These are phyloP conservation scores for Donacobius atricapilla DNA, from an alignment of 2,113 vertebrate species.

Conservation along the genomic window DNA sequence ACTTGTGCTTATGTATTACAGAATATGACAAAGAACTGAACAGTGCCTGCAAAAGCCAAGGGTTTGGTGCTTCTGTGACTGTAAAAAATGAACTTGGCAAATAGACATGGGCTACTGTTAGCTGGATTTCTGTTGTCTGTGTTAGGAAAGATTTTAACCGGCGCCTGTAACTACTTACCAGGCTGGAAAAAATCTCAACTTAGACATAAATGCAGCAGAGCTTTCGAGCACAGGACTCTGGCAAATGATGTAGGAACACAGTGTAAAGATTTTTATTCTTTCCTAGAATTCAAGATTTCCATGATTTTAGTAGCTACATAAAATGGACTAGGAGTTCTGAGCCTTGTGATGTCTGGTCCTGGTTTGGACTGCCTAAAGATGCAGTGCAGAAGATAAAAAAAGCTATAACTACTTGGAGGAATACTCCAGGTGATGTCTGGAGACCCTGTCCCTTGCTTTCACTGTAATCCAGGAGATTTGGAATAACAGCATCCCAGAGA, in stretches of 20 bases:
- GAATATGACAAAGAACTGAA: neutral
- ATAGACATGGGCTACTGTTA: constrained; percentile 44
- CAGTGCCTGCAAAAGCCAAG: neutral
- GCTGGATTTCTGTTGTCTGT: constrained; percentile 73
- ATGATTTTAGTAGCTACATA: constrained; percentile 80
- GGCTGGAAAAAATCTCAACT: constrained; percentile 82
- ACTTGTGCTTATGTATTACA: neutral
- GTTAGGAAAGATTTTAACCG: constrained; percentile 71
- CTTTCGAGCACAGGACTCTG: constrained; percentile 83
- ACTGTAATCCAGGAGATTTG: constrained; percentile 76
- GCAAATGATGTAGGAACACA: constrained; percentile 76
- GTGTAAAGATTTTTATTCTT: constrained; percentile 80
- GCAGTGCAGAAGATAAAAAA: constrained; percentile 31
- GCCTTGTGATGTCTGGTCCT: constrained; percentile 58
- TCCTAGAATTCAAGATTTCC: constrained; percentile 79
- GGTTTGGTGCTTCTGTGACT: neutral
- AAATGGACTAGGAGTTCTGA: constrained; percentile 68
- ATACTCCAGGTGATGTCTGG: constrained; percentile 69
- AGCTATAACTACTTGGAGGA: constrained; percentile 64
- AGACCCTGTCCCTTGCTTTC: constrained; percentile 72
- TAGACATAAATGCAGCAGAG: constrained; percentile 82
- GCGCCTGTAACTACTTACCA: constrained; percentile 74
- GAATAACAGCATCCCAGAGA: constrained; percentile 73
- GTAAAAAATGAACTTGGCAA: constrained; percentile 11
- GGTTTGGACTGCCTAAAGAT: constrained; percentile 69